These are phyloP conservation scores for Tachysurus fulvidraco DNA, from an alignment of 2,113 vertebrate species.

Conservation along the genomic window DNA sequence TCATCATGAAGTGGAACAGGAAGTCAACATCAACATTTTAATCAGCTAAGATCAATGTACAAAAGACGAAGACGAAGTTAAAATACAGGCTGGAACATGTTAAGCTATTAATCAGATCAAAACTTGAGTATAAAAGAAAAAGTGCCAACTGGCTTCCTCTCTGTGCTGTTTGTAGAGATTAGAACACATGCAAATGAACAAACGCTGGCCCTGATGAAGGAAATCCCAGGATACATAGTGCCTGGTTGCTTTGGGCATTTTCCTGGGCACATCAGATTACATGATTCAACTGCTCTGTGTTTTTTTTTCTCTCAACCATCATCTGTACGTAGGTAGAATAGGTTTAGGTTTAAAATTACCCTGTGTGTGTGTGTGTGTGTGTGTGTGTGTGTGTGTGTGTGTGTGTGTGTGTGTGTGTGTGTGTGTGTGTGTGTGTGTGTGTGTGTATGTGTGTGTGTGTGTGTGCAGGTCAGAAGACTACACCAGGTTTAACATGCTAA, in stretches of 20 bases:
- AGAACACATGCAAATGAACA: slow-evolving; percentile 35
- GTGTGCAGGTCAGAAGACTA: background rate
- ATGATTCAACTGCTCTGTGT: slow-evolving; percentile 13
- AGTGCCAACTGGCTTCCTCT: slow-evolving; percentile 12
- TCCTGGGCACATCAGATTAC: slow-evolving; percentile 20
- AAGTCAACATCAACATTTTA: background rate
- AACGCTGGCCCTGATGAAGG: slow-evolving; percentile 29
- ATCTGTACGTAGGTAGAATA: background rate
- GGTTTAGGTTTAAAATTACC: background rate
- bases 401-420: background rate
- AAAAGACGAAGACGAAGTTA: background rate
- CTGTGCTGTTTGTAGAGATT: slow-evolving; percentile 11
- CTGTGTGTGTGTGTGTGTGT: background rate
- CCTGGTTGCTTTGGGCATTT: slow-evolving; percentile 26
- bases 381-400: background rate
- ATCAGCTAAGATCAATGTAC: background rate
- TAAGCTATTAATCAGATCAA: slow-evolving; percentile 13
- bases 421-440: background rate
- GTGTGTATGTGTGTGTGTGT: background rate
- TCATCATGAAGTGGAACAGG: background rate
- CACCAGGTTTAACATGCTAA: background rate
- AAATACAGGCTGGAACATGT: background rate
- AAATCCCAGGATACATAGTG: slow-evolving; percentile 17
- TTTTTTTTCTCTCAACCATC: background rate
- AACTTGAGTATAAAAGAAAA: slow-evolving; percentile 6